Evolutionary conservation across 2,797 vertebrate genomes (phyloP).

Genomic region (Bucorvus abyssinicus): DNA sequence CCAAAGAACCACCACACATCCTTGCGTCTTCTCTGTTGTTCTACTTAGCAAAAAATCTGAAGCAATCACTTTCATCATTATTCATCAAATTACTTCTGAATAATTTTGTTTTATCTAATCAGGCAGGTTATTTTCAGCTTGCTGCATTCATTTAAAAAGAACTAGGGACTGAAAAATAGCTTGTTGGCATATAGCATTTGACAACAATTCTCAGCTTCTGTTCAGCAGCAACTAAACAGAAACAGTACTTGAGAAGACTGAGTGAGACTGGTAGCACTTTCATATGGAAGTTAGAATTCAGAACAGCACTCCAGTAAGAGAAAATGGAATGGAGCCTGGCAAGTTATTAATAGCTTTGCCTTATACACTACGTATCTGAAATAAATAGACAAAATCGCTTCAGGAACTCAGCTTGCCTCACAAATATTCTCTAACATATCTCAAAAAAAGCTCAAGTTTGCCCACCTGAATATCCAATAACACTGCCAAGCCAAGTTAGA

Average conservation of each 20-base stretch:
- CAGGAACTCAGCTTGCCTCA: not conserved
- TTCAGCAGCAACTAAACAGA: not conserved
- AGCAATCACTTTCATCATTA: slow-evolving; percentile 5
- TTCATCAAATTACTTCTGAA: slow-evolving; percentile 36
- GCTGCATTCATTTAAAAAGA: slow-evolving; percentile 17
- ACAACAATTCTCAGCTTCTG: not conserved
- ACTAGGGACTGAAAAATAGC: not conserved
- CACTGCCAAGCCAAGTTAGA: slow-evolving; percentile 89
- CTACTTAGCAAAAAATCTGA: slow-evolving; percentile 8
- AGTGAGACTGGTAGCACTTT: not conserved
- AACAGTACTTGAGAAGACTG: not conserved
- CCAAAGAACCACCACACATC: not conserved
- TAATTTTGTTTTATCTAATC: slow-evolving; percentile 36
- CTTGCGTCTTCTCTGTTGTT: not conserved
- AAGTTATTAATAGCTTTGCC: slow-evolving; percentile 19
- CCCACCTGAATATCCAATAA: slow-evolving; percentile 94
- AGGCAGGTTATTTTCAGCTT: slow-evolving; percentile 49
- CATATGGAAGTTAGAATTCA: not conserved
- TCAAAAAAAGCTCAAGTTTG: not conserved
- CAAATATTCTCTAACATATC: not conserved
- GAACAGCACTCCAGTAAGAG: not conserved
- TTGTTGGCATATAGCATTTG: not conserved
- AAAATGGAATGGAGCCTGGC: not conserved
- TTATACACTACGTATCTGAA: not conserved
- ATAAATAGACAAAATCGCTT: not conserved